These are phyloP conservation scores for Leptothorax acervorum DNA, from an alignment of 2,888 invertebrate species.

Conservation along the genomic window DNA sequence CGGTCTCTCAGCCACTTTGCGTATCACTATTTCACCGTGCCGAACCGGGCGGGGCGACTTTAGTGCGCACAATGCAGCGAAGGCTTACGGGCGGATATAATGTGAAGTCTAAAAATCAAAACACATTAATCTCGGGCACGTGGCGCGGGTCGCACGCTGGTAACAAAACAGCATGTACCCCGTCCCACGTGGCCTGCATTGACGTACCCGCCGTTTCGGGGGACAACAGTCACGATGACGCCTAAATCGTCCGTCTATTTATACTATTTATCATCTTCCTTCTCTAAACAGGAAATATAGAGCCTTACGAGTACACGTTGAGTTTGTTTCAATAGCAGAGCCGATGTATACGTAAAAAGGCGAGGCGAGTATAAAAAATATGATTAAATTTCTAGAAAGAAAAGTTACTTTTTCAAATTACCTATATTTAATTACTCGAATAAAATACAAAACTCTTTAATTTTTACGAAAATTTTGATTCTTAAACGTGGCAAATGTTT, in stretches of 20 bases:
- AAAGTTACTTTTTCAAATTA: not conserved
- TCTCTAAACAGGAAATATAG: slow-evolving; percentile 2
- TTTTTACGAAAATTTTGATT: slow-evolving; percentile 1
- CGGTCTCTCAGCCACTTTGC: slow-evolving; percentile 52
- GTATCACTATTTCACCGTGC: slow-evolving; percentile 60
- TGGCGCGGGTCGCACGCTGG: slow-evolving; percentile 84
- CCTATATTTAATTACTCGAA: not conserved
- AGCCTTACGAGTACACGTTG: not conserved
- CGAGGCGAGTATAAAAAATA: not conserved
- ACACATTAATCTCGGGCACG: slow-evolving; percentile 85
- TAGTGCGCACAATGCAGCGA: slow-evolving; percentile 75
- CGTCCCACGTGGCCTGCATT: slow-evolving; percentile 61
- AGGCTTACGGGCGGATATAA: slow-evolving; percentile 80
- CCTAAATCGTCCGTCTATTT: slow-evolving; percentile 41
- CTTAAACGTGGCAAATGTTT: not conserved
- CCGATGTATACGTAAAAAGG: not conserved
- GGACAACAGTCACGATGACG: slow-evolving; percentile 47
- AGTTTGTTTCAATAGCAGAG: not conserved
- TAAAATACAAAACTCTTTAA: not conserved
- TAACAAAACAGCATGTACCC: slow-evolving; percentile 71
- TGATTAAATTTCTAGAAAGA: not conserved
- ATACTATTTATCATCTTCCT: slow-evolving; percentile 44
- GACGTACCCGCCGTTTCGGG: slow-evolving; percentile 29
- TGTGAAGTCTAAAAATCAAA: slow-evolving; percentile 85
- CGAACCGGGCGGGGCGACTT: slow-evolving; percentile 63